These are phyloP conservation scores for Drosophila melanica DNA, from an alignment of 1,140 invertebrate species.

Conservation along the genomic window DNA sequence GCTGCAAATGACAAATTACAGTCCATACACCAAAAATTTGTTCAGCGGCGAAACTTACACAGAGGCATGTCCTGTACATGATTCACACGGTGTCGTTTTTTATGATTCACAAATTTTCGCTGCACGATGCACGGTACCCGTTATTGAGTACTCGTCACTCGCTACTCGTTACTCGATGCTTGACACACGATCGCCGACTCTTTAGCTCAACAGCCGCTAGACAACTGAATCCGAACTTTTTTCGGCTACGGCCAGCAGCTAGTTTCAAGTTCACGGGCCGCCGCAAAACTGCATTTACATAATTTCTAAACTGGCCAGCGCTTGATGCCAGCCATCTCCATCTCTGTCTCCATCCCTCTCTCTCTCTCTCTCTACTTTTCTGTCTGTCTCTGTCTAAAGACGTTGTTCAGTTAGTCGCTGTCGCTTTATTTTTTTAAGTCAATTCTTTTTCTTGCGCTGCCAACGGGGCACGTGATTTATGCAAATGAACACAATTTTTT, in stretches of 20 bases:
- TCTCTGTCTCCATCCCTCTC: neutral
- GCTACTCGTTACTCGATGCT: neutral
- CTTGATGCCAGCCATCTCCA: constrained; percentile 45
- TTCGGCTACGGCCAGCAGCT: constrained; percentile 29
- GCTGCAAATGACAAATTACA: constrained; percentile 57
- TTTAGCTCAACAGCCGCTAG: constrained; percentile 47
- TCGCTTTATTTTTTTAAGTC: constrained; percentile 43
- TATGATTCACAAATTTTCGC: constrained; percentile 2
- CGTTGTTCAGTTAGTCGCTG: constrained; percentile 27
- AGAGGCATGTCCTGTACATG: constrained; percentile 59
- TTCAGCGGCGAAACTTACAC: constrained; percentile 36
- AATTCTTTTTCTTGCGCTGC: constrained; percentile 42
- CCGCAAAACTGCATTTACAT: constrained; percentile 66
- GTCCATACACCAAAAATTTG: constrained; percentile 20
- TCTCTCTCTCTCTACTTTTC: neutral
- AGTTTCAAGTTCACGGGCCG: constrained; percentile 74
- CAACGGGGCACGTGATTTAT: constrained; percentile 69
- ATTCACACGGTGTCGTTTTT: constrained; percentile 15
- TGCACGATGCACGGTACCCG: constrained; percentile 13
- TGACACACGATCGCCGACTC: constrained; percentile 30
- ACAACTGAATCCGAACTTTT: constrained; percentile 48
- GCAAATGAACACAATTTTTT: constrained; percentile 47
- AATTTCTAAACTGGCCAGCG: constrained; percentile 64
- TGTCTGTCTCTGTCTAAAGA: constrained; percentile 6
- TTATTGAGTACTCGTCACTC: constrained; percentile 1